These are phyloP conservation scores for Apostichopus japonicus DNA, from an alignment of 35 echinoderm and acorn worm genomes.

Conservation along the genomic window DNA sequence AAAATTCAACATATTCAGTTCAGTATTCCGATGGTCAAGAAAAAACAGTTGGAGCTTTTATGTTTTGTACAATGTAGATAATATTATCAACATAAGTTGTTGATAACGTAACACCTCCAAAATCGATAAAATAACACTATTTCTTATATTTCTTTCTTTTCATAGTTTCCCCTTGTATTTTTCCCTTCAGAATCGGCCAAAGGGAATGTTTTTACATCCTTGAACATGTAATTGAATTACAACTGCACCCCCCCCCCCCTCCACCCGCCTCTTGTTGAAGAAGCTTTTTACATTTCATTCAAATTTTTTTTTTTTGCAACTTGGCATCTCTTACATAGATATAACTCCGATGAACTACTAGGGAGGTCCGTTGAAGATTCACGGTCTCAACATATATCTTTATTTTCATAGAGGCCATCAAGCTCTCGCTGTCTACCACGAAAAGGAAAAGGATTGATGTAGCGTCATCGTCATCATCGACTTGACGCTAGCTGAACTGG, in stretches of 20 bases:
- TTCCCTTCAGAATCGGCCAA: background rate
- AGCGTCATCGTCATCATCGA: slow-evolving; percentile 20
- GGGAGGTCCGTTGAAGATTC: slow-evolving; percentile 18
- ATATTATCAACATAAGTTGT: background rate
- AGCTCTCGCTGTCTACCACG: background rate
- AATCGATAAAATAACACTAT: background rate
- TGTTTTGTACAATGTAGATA: background rate
- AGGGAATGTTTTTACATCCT: background rate
- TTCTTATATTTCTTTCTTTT: no score
- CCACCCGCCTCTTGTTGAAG: background rate
- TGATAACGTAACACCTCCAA: background rate
- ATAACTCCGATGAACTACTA: slow-evolving; percentile 1
- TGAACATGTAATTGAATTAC: slow-evolving; percentile 3
- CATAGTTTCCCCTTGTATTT: background rate
- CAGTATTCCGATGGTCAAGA: no score
- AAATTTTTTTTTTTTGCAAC: background rate
- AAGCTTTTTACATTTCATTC: background rate
- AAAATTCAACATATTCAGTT: no score
- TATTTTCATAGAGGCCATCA: slow-evolving; percentile 35
- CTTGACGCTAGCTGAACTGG: slow-evolving; percentile 31
- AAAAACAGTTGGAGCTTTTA: no score
- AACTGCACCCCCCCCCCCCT: background rate
- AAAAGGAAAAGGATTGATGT: background rate
- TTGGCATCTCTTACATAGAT: background rate
- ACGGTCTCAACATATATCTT: background rate